Evolutionary conservation across 2,888 invertebrate species (phyloP).

Genomic region (Drosophila niveifrons): DNA sequence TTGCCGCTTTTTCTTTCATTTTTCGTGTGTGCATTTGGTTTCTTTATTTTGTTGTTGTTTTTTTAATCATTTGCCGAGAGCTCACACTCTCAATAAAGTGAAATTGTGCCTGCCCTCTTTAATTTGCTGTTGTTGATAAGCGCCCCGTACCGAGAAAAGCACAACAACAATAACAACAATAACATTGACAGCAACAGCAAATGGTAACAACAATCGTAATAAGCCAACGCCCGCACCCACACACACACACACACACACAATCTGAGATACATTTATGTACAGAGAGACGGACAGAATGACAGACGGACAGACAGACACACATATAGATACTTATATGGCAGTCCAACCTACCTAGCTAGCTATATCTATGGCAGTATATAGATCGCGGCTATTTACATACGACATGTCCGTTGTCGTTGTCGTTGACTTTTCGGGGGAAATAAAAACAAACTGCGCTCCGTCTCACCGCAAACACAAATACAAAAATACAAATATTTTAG

Average conservation of each 20-base stretch:
- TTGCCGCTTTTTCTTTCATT: conserved; percentile 14
- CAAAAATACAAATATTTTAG: conserved; percentile 74
- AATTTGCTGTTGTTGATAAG: conserved; percentile 60
- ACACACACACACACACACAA: conserved; percentile 57
- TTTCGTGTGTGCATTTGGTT: neutral
- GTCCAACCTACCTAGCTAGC: conserved; percentile 35
- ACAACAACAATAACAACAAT: conserved; percentile 32
- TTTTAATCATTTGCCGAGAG: conserved; percentile 72
- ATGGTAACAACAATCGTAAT: conserved; percentile 40
- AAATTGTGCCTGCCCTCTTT: conserved; percentile 54
- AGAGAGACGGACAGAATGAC: conserved; percentile 13
- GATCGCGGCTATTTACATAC: conserved; percentile 73
- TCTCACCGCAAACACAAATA: conserved; percentile 61
- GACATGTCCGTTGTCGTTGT: conserved; percentile 54
- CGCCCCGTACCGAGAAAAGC: conserved; percentile 50
- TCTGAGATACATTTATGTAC: conserved; percentile 49
- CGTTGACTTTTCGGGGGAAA: conserved; percentile 67
- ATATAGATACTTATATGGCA: conserved; percentile 49
- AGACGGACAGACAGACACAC: conserved; percentile 50
- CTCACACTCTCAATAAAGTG: conserved; percentile 33
- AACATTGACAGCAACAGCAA: neutral
- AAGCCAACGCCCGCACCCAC: conserved; percentile 73
- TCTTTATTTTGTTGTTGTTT: conserved; percentile 27
- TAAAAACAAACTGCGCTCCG: conserved; percentile 45
- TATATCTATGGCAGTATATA: conserved; percentile 61